Evolutionary conservation across 2,888 invertebrate genomes (phyloP).

Genomic region (Iselma pallidipennis): DNA sequence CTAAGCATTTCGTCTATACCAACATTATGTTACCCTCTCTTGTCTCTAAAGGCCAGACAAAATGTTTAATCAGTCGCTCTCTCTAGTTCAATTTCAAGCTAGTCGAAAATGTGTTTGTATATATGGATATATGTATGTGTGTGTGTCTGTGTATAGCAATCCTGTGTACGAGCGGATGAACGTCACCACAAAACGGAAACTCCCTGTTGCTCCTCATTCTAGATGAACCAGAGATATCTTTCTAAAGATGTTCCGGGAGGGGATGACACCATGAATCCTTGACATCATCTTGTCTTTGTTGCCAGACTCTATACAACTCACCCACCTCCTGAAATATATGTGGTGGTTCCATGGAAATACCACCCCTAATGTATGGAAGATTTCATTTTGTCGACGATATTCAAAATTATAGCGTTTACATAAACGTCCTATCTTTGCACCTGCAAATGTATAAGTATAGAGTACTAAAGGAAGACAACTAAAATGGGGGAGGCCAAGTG

Average conservation of each 20-base stretch:
- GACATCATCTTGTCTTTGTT: slow-evolving; percentile 22
- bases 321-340: slow-evolving; percentile 10
- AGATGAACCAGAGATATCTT: slow-evolving; percentile 18
- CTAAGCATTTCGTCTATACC: too few species aligned
- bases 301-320: neutral
- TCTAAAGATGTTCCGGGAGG: slow-evolving; percentile 15
- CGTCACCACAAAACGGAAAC: slow-evolving; percentile 22
- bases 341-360: slow-evolving; percentile 13
- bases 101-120: neutral
- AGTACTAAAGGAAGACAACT: too few species aligned
- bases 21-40: neutral
- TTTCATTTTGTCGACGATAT: slow-evolving; percentile 22
- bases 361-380: slow-evolving; percentile 18
- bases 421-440: slow-evolving; percentile 10
- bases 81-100: neutral
- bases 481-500: neutral
- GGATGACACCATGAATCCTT: slow-evolving; percentile 21
- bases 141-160: slow-evolving; percentile 10
- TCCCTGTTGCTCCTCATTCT: slow-evolving; percentile 21
- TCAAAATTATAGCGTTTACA: slow-evolving; percentile 16
- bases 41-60: neutral
- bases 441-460: too few species aligned
- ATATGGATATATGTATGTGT: neutral
- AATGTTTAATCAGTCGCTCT: neutral
- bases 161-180: slow-evolving; percentile 17